Base-by-base conservation (phyloP, 2,797 vertebrate species). In the Mus spretus region DNA sequence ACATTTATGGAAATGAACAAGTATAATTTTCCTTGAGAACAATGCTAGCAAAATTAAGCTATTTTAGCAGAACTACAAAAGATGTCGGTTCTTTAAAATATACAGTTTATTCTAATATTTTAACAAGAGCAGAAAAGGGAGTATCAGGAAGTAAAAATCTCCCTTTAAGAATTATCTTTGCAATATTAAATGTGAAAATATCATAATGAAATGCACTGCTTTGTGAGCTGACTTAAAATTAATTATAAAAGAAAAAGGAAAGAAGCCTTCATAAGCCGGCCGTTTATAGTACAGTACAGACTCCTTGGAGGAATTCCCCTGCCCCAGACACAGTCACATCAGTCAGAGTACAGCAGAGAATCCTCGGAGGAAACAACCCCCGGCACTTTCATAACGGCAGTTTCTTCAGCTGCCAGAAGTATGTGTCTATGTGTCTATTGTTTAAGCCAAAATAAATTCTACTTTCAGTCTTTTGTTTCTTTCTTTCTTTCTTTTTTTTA, bases 51-150 rank as follows among this genome's bases (percentile, higher is more conserved):
- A 96, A 88, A 86, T 47, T 84, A 40, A 40, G 26, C 40, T 90
- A 92, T 80, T 92, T 95, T 83, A 89, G 53, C 11, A 91, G 57
- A 84, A 94, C 93, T 94, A 50, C 47, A 83, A 61, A 89, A 20
- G 2, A 34, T 44, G 22, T 82, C 88, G 50, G 17, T 31, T 78
- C 47, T 37, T 75, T 83, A 87, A 53, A 13, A 20, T 67, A 31
- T 2, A 19, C 34, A 74, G 8, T 7, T 70, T n/a, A 84, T 53
- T 7, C 40, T 12, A 94, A 8, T 15, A 57, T 14, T 85, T 95
- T 85, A 84, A 11, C 63, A 86, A 86, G 7, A 70, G 4, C 24
- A 78, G 34, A 78, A 67, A 28, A 93, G 22, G 77, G 37, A 34
- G 57, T 2, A 82, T 13, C 50, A 90, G 65, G 4, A 40, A 74